Evolutionary conservation across 2,888 invertebrate genomes (phyloP).

Genomic region (Caenorhabditis virilis): DNA sequence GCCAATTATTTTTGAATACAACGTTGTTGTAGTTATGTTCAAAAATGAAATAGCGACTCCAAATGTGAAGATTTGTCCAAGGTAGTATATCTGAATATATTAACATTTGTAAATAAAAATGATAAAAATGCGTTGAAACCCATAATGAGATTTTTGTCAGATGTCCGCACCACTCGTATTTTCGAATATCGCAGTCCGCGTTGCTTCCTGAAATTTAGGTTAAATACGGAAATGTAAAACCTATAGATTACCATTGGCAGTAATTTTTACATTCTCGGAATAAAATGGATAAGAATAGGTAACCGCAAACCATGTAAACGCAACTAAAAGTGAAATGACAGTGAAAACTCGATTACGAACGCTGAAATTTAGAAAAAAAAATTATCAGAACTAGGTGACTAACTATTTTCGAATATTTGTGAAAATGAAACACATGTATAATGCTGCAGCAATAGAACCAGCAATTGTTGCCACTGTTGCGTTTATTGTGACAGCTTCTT

Average conservation of each 20-base stretch:
- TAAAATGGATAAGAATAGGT: conserved; percentile 30
- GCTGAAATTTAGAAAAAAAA: conserved; percentile 11
- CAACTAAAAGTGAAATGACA: conserved; percentile 11
- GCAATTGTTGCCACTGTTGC: conserved; percentile 30
- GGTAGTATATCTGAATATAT: conserved; percentile 26
- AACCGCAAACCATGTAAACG: conserved; percentile 13
- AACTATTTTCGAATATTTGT: conserved; percentile 20
- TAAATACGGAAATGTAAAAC: background rate
- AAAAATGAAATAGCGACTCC: conserved; percentile 38
- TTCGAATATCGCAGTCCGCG: conserved; percentile 32
- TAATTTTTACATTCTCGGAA: conserved; percentile 12
- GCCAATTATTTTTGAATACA: conserved; percentile 44
- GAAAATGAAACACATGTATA: conserved; percentile 44
- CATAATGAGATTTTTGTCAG: conserved; percentile 15
- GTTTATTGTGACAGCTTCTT: conserved; percentile 34
- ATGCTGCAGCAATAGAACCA: conserved; percentile 28
- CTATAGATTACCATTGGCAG: conserved; percentile 11
- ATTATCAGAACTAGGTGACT: conserved; percentile 1
- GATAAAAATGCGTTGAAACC: too few species aligned
- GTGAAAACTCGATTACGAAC: conserved; percentile 15
- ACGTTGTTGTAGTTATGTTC: conserved; percentile 42
- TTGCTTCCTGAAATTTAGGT: conserved; percentile 14
- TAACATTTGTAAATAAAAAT: background rate
- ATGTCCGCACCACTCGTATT: conserved; percentile 37
- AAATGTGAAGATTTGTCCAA: conserved; percentile 35